phyloP scores from a whole-genome alignment of 2,888 invertebrate genomes.

The Chalcis sispes region DNA sequence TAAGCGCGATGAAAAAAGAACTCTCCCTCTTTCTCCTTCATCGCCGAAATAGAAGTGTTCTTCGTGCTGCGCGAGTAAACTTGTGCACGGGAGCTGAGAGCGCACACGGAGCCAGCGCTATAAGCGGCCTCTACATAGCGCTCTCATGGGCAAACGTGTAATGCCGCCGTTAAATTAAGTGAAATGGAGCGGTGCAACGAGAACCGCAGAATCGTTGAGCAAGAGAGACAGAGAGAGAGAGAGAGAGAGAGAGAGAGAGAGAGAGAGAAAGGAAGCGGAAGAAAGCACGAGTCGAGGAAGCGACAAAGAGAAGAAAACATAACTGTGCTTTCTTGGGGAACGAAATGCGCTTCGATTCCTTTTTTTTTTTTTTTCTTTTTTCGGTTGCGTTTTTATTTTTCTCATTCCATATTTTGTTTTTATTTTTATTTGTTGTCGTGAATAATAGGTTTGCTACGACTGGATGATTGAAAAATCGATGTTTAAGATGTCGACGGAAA shows the following conservation, averaged over 20 bases:
- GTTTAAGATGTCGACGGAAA: conserved; percentile 32
- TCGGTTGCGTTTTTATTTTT: background rate
- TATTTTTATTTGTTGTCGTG: conserved; percentile 15
- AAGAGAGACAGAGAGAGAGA: conserved; percentile 8
- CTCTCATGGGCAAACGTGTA: conserved; percentile 22
- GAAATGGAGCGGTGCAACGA: conserved; percentile 55
- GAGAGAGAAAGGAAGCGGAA: background rate
- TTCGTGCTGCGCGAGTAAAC: background rate
- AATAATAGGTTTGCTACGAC: conserved; percentile 8
- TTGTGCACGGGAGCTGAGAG: background rate
- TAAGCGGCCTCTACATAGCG: conserved; percentile 3
- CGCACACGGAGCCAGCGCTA: background rate
- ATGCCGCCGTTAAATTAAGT: conserved; percentile 55
- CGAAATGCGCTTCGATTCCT: background rate
- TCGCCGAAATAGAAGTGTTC: background rate
- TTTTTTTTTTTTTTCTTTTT: background rate
- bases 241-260: conserved; percentile 2
- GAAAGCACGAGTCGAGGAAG: conserved; percentile 14
- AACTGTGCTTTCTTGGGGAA: conserved; percentile 27
- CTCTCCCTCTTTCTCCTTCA: too few relatives aligned
- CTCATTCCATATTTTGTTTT: background rate
- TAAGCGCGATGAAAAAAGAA: background rate
- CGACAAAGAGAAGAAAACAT: background rate
- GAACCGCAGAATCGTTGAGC: background rate
- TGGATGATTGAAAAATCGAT: conserved; percentile 44